phyloP scores from a whole-genome alignment of 2,113 vertebrate species.

The Todiramphus saurophagus region DNA sequence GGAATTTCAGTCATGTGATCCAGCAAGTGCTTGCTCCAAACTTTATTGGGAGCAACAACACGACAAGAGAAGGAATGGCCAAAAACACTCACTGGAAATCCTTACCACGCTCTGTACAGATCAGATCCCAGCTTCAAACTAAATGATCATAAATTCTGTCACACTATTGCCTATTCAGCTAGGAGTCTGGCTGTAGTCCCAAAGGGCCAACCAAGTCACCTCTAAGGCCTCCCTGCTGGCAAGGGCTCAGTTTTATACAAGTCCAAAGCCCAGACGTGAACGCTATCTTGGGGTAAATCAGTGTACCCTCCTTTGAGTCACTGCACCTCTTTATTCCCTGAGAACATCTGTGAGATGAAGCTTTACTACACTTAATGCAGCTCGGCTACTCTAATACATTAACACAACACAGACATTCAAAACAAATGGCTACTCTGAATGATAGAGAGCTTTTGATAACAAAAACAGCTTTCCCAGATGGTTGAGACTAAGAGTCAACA shows the following conservation, averaged over 20 bases:
- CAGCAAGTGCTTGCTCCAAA: neutral
- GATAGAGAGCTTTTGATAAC: neutral
- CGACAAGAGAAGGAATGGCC: neutral
- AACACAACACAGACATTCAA: neutral
- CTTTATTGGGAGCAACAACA: neutral
- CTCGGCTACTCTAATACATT: neutral
- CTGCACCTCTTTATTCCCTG: neutral
- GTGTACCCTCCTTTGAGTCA: neutral
- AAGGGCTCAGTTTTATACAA: neutral
- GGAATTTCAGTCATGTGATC: neutral
- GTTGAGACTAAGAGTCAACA: neutral
- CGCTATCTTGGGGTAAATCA: neutral
- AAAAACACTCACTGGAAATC: neutral
- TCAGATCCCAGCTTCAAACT: neutral
- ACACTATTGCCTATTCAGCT: neutral
- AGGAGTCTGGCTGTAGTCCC: neutral
- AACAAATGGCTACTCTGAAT: neutral
- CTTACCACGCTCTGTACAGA: neutral
- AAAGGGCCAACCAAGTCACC: neutral
- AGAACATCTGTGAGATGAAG: neutral
- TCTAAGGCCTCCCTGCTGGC: neutral
- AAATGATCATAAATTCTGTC: neutral
- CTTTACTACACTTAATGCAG: neutral
- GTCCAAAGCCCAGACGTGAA: neutral
- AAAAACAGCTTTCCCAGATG: neutral